phyloP scores from a whole-genome alignment of 2,113 vertebrate genomes.

The Cyphomyrus discorhynchus region DNA sequence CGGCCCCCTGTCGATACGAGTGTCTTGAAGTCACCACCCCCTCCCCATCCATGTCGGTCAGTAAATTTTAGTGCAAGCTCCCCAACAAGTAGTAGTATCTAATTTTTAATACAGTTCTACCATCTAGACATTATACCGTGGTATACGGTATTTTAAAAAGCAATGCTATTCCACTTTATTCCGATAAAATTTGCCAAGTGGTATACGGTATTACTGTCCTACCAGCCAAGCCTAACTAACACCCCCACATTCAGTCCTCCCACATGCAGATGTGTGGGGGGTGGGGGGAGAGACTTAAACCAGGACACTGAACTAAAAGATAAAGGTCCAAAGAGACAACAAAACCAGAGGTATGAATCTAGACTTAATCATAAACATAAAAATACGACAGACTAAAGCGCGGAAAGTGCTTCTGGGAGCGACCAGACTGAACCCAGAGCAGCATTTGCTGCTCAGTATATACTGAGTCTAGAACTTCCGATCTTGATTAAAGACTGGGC shows the following conservation, averaged over 20 bases:
- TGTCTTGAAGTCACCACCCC: background rate
- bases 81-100: too few relatives aligned
- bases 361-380: background rate
- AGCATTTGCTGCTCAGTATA: background rate
- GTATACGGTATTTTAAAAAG: background rate
- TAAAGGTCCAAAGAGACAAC: background rate
- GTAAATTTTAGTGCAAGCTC: background rate
- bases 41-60: background rate
- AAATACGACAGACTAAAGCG: background rate
- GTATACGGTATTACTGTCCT: background rate
- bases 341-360: background rate
- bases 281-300: background rate
- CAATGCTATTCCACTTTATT: background rate
- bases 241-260: background rate
- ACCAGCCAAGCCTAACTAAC: background rate
- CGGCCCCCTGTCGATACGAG: background rate
- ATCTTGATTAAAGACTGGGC: background rate
- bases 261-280: background rate
- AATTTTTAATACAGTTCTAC: background rate
- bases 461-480: background rate
- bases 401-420: background rate
- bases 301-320: background rate
- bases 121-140: background rate
- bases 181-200: background rate
- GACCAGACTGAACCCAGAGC: background rate